Conservation (phyloP, 2,113 vertebrate species). For the Craseonycteris thonglongyai region DNA sequence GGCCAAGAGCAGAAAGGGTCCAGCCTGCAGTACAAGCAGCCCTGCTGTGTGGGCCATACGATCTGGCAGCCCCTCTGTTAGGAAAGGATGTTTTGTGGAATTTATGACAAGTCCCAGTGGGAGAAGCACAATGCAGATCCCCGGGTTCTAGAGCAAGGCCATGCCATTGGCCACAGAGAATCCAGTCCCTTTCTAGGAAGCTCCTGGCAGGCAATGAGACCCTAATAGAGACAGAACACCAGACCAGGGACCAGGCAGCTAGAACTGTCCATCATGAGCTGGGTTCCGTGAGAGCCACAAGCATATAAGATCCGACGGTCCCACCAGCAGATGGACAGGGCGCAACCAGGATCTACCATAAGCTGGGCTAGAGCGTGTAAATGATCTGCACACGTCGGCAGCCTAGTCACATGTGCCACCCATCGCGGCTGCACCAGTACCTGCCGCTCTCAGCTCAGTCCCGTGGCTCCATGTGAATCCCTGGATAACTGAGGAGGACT, state of each 20-base stretch:
- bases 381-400: neutral
- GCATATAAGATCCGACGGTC: neutral
- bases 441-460: neutral
- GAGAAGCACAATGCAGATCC: neutral
- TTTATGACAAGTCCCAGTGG: neutral
- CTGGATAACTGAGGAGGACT: neutral
- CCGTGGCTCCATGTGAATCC: neutral
- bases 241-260: neutral
- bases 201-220: neutral
- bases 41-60: neutral
- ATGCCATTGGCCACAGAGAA: neutral
- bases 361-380: neutral
- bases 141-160: neutral
- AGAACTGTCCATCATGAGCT: neutral
- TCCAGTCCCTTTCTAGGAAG: neutral
- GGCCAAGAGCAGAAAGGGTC: neutral
- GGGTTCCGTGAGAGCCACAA: neutral
- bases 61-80: neutral
- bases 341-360: no score
- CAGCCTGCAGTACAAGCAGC: neutral
- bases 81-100: neutral
- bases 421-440: no score
- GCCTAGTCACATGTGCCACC: neutral
- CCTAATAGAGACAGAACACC: neutral
- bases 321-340: neutral